Percentiles rank a stretch among this genome's conserved stretches.
These are phyloP conservation scores for Polypedilum vanderplanki DNA, from an alignment of 1,140 invertebrate genomes.

Conservation along the genomic window DNA sequence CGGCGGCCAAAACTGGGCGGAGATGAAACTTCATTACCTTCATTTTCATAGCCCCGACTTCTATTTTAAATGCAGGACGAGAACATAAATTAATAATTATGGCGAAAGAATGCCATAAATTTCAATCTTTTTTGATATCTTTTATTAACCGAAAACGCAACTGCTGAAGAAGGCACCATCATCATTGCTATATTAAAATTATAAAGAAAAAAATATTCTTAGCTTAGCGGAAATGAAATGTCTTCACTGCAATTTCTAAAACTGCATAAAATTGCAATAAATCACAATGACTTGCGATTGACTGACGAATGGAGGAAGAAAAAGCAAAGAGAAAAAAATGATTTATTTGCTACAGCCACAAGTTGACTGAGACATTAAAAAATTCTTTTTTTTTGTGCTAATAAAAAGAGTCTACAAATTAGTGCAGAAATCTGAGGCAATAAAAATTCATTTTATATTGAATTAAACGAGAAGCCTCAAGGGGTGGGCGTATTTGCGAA, in stretches of 20 bases:
- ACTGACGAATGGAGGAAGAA: too few relatives aligned
- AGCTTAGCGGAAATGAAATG: constrained; percentile 15
- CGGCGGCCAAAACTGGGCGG: neutral
- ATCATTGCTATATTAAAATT: constrained; percentile 16
- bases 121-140: constrained; percentile 4
- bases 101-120: neutral
- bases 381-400: too few relatives aligned
- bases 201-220: neutral
- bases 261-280: constrained; percentile 10
- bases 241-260: neutral
- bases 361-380: too few relatives aligned
- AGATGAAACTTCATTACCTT: constrained; percentile 12
- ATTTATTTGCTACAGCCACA: too few relatives aligned
- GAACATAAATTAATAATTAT: constrained; percentile 27
- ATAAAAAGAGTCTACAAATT: neutral
- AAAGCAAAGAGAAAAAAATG: too few relatives aligned
- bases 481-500: constrained; percentile 6
- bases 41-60: neutral
- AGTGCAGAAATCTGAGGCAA: neutral
- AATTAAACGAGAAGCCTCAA: neutral
- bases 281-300: neutral
- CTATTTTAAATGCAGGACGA: neutral
- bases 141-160: constrained; percentile 7
- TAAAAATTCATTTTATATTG: neutral
- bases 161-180: constrained; percentile 12